Base-by-base conservation (phyloP, 2,797 vertebrate species). In the Betta splendens region DNA sequence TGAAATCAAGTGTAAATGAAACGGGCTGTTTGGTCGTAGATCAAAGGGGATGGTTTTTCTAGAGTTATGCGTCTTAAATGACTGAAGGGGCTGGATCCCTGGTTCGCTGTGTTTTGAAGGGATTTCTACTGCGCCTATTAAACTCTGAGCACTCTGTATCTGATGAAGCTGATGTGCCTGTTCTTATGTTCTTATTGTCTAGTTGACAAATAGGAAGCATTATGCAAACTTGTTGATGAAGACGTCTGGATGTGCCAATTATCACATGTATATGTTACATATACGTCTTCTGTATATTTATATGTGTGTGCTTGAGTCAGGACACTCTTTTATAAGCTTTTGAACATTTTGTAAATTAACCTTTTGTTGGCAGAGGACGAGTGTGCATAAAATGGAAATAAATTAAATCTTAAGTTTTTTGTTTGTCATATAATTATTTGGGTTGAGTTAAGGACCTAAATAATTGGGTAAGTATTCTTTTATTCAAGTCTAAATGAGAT, bases 61-160 rank as follows among this genome's bases (percentile, higher is more conserved):
- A 46, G 51, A 58, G 9, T 18, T 32, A 50, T n/a, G 17, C 28
- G 59, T 60, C 0, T 22, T 64, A 12, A 64, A 68, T 47, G 56
- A 73, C 40, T 77, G 22, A 83, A 80, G 57, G 86, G 88, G 87
- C 89, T 89, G 88, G 89, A 80, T 85, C 84, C 85, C 85, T 75
- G 43, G 6, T 62, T 71, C 1, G 11, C 61, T 48, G 20, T 51
- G 5, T 72, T 57, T 70, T 61, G 47, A 73, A 84, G 61, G 62
- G 64, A 79, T 60, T 69, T 53, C 42, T 76, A 47, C 49, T 49
- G 20, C 54, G 67, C 44, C 20, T 44, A 13, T 66, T 16, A 50
- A 17, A 53, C 49, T 42, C 43, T 39, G 28, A 58, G 32, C 16
- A 35, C 20, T 52, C 21, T 32, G 22, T 35, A 5, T 51, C 37